A percentile compares a stretch with the other conserved stretches of the same genome.
Conservation (phyloP, 2,888 invertebrate genomes). For the Incurvaria masculella region DNA sequence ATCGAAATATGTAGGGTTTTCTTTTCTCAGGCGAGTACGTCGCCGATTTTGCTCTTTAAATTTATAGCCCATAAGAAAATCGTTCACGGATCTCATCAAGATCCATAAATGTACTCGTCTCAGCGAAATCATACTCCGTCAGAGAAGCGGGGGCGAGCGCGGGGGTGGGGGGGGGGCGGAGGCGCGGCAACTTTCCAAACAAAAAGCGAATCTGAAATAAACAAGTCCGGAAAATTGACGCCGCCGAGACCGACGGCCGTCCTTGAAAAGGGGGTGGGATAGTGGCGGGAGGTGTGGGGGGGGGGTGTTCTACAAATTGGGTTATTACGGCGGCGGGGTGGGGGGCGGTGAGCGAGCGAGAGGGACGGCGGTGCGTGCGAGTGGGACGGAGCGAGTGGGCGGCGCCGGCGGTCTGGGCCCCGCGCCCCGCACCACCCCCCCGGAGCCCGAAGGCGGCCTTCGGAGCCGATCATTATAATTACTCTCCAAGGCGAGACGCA, state of each 20-base stretch:
- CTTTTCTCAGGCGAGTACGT: too few species aligned
- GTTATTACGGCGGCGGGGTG: slow-evolving; percentile 51
- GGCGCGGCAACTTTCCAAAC: slow-evolving; percentile 51
- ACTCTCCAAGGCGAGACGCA: slow-evolving; percentile 54
- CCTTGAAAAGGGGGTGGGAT: slow-evolving; percentile 42
- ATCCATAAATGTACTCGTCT: too few species aligned
- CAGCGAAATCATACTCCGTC: too few species aligned
- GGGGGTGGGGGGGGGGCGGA: neutral
- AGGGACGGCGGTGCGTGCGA: slow-evolving; percentile 36
- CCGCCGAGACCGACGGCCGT: slow-evolving; percentile 57
- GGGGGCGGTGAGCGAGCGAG: slow-evolving; percentile 40
- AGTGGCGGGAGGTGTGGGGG: slow-evolving; percentile 50
- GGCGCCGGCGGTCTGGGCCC: slow-evolving; percentile 51
- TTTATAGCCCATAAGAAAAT: too few species aligned
- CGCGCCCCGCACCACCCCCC: slow-evolving; percentile 47
- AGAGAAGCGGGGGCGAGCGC: neutral
- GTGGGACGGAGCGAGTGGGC: slow-evolving; percentile 44
- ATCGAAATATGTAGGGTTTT: too few species aligned
- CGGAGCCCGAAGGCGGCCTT: slow-evolving; percentile 47
- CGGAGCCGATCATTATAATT: slow-evolving; percentile 56
- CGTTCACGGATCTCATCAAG: too few species aligned
- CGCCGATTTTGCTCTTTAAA: too few species aligned
- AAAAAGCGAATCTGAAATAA: slow-evolving; percentile 55
- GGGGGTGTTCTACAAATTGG: slow-evolving; percentile 59
- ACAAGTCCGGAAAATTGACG: slow-evolving; percentile 57